Percentiles rank a stretch among this genome's conserved stretches.
Evolutionary conservation across 2,888 invertebrate species (phyloP).

Genomic region (Laspeyria flexula): DNA sequence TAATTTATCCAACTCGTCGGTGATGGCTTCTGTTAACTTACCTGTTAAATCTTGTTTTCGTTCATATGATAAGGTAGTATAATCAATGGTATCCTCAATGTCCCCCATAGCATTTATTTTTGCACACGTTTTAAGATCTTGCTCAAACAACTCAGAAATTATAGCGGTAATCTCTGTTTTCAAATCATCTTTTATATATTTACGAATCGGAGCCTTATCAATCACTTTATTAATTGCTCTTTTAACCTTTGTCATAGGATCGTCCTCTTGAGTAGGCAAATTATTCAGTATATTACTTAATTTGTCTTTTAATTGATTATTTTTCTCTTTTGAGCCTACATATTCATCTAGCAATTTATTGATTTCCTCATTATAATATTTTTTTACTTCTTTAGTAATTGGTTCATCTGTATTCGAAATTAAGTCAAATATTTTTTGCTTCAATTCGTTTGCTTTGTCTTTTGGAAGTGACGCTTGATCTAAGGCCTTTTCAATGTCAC

Average conservation of each 20-base stretch:
- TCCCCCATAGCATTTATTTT: constrained; percentile 15
- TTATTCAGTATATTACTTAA: background rate
- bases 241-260: background rate
- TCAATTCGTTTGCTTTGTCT: constrained; percentile 1
- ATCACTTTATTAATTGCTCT: background rate
- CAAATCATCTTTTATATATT: constrained; percentile 3
- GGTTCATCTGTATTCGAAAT: background rate
- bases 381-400: background rate
- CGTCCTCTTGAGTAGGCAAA: background rate
- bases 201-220: constrained; percentile 7
- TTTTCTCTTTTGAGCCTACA: constrained; percentile 1
- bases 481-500: background rate
- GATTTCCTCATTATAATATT: background rate
- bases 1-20: background rate
- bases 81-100: constrained; percentile 28
- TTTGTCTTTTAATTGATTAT: background rate
- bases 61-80: constrained; percentile 21
- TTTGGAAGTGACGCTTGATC: constrained; percentile 1
- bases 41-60: constrained; percentile 25
- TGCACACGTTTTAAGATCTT: background rate
- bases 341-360: constrained; percentile 3
- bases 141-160: background rate
- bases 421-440: background rate
- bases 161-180: background rate
- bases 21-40: constrained; percentile 19